These are phyloP conservation scores for Clusia tigrina DNA, from an alignment of 2,888 invertebrate genomes.

Conservation along the genomic window DNA sequence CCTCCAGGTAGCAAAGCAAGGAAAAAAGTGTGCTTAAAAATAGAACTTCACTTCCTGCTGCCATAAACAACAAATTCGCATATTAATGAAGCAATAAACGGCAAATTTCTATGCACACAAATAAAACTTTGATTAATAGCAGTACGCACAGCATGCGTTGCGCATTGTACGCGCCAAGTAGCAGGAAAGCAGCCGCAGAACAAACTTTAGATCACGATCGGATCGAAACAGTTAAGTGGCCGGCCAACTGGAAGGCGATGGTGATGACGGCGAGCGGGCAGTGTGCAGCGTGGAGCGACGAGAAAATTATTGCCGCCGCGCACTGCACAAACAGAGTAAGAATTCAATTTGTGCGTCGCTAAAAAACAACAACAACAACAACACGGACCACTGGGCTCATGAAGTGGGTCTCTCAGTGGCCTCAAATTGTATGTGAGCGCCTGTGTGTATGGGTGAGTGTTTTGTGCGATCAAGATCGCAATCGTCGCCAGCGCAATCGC, in stretches of 20 bases:
- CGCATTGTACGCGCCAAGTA: conserved; percentile 41
- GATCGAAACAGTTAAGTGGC: conserved; percentile 42
- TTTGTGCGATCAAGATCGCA: conserved; percentile 10
- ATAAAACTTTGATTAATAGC: conserved; percentile 62
- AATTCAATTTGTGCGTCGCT: conserved; percentile 15
- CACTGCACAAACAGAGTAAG: conserved; percentile 12
- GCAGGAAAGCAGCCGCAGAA: conserved; percentile 40
- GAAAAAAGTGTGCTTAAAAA: too few relatives aligned
- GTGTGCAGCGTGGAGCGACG: not conserved
- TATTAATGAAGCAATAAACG: conserved; percentile 61
- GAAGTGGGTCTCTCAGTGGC: not conserved
- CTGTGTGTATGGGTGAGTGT: not conserved
- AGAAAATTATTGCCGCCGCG: conserved; percentile 23
- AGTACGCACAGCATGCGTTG: conserved; percentile 53
- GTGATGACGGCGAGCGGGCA: not conserved
- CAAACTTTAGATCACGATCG: conserved; percentile 47
- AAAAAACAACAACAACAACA: not conserved
- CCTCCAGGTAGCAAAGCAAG: too few relatives aligned
- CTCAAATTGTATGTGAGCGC: not conserved
- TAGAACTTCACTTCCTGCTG: conserved; percentile 34
- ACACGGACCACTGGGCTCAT: not conserved
- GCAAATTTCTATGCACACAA: conserved; percentile 60
- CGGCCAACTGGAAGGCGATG: conserved; percentile 36
- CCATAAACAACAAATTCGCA: conserved; percentile 34
- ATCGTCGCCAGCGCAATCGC: conserved; percentile 1